A percentile compares a stretch with the other conserved stretches of the same genome.
Conservation (phyloP, 2,797 vertebrate species). For the Cyclura pinguis region DNA sequence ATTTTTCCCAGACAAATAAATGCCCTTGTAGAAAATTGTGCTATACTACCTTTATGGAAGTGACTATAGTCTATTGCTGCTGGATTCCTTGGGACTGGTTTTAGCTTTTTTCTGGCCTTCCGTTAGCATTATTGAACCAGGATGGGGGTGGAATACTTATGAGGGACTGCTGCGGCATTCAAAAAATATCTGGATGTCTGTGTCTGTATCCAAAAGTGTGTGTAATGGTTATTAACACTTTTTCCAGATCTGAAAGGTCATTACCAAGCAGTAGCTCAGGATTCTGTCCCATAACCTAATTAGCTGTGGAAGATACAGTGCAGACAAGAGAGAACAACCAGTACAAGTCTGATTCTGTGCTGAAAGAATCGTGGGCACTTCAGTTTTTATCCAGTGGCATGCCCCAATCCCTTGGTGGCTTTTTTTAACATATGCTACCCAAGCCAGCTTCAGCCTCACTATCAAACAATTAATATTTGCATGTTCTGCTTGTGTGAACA, state of each 20-base stretch:
- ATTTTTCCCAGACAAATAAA: background rate
- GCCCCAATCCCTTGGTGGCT: background rate
- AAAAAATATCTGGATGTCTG: background rate
- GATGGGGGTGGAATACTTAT: too few relatives aligned
- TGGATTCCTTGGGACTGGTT: background rate
- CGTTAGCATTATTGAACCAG: background rate
- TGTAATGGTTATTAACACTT: background rate
- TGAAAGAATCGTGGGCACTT: background rate
- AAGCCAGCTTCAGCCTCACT: background rate
- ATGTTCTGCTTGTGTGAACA: background rate
- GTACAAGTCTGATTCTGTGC: background rate
- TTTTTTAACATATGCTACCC: background rate
- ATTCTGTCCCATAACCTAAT: background rate
- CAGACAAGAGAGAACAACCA: background rate
- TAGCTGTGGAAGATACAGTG: background rate
- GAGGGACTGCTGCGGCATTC: background rate
- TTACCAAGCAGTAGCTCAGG: background rate
- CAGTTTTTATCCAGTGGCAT: background rate
- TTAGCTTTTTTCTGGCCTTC: background rate
- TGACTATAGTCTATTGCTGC: background rate
- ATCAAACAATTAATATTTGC: background rate
- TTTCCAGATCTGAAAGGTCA: background rate
- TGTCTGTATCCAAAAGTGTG: too few relatives aligned
- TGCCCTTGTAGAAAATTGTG: background rate
- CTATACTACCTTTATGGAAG: background rate